Evolutionary conservation across 2,888 invertebrate genomes (phyloP), one percentile per base, ranked within the genome.

Genomic region (Lathronympha strigana): DNA sequence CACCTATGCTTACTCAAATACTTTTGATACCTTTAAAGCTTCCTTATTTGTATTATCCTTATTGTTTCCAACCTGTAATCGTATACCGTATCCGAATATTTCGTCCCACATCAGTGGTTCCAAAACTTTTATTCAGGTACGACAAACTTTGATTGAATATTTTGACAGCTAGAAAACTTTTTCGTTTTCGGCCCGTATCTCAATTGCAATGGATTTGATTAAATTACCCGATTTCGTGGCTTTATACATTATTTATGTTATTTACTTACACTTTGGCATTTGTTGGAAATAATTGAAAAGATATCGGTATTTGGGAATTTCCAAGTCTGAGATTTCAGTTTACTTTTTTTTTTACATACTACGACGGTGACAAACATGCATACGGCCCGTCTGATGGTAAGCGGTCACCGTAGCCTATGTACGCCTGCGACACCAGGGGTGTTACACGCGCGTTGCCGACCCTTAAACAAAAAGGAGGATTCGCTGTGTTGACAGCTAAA

Each of bases 91-190:
- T 43, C 55, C 19, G 6, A n/a, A 3, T 28, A 11, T 9, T 13
- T 28, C 17, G 8, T 28, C 25, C 40, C 49, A 57, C 31, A 60
- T 38, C 64, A n/a, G 1, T 50, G 69, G 71, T 67, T 68, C 74
- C 69, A 81, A n/a, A n/a, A 78, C 72, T 80, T 78, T 69, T 58
- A 67, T 61, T 49, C 75, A 78, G 80, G 77, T 79, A 77, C 68
- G 71, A 73, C 36, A 79, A 86, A 86, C 73, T 86, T 86, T 83
- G 84, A 86, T 86, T 83, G 85, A 86, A 86, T 84, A 83, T 83
- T 80, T 78, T 68, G 71, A 74, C 67, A 69, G 73, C 71, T 68
- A 67, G 68, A 62, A 80, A 66, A 79, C 75, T 83, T 83, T 81
- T 78, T 76, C 77, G 73, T 67, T 80, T 76, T 73, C 73, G 61